These are phyloP conservation scores for Brachystomella parvula DNA, from an alignment of 1,140 invertebrate genomes.

Conservation along the genomic window DNA sequence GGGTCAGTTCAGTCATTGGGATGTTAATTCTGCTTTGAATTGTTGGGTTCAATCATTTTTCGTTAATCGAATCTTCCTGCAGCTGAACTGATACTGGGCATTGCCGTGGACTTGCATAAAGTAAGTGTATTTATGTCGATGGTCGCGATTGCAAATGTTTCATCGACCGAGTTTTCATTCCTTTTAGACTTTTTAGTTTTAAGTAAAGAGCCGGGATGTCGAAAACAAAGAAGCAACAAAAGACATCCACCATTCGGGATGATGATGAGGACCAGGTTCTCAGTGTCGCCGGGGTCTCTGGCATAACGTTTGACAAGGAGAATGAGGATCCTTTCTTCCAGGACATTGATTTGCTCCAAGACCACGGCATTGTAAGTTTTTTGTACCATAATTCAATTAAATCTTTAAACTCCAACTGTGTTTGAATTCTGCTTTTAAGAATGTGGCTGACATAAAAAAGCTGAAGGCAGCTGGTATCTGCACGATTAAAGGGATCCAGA, in stretches of 20 bases:
- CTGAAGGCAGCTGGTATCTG: constrained; percentile 68
- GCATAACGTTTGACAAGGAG: constrained; percentile 31
- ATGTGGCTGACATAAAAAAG: constrained; percentile 65
- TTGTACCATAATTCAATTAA: too few species aligned
- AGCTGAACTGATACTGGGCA: too few species aligned
- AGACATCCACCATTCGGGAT: constrained; percentile 5
- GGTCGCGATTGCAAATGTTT: too few species aligned
- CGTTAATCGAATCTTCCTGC: too few species aligned
- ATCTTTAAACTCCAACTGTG: too few species aligned
- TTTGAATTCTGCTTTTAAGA: constrained; percentile 39
- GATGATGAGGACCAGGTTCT: constrained; percentile 9
- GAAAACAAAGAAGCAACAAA: constrained; percentile 29
- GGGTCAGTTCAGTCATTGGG: too few species aligned
- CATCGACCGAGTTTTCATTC: too few species aligned
- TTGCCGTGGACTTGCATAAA: too few species aligned
- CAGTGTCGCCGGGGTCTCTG: background rate
- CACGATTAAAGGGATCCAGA: constrained; percentile 70
- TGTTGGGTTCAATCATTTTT: too few species aligned
- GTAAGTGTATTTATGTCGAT: too few species aligned
- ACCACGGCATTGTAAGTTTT: constrained; percentile 51
- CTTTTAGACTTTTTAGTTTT: too few species aligned
- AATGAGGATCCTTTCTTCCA: constrained; percentile 49
- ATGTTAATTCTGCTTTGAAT: too few species aligned
- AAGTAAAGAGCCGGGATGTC: constrained; percentile 6
- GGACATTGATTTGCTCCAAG: constrained; percentile 50